These are phyloP conservation scores for Sarcophaga variegata DNA, from an alignment of 2,888 invertebrate species.

Conservation along the genomic window DNA sequence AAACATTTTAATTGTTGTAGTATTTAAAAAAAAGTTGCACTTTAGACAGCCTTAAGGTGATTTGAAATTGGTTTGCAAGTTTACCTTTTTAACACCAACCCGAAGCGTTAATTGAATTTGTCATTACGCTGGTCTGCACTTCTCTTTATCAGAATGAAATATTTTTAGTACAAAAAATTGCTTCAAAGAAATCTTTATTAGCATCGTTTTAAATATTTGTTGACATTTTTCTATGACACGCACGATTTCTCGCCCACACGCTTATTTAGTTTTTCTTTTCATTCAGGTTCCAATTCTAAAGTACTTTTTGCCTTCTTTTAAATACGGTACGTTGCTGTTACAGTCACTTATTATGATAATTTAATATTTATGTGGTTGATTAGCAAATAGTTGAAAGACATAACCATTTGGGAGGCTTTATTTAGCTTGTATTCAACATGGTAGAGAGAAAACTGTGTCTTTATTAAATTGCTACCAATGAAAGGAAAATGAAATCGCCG, in stretches of 20 bases:
- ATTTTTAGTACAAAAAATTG: background rate
- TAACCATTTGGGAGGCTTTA: no score
- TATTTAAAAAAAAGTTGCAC: conserved; percentile 2
- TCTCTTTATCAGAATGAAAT: background rate
- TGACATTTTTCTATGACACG: conserved; percentile 47
- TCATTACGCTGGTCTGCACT: background rate
- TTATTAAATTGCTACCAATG: no score
- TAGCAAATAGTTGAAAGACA: conserved; percentile 46
- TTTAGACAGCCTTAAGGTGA: background rate
- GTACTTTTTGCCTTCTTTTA: background rate
- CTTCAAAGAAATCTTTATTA: background rate
- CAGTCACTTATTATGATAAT: conserved; percentile 21
- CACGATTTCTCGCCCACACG: conserved; percentile 64
- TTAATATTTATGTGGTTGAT: conserved; percentile 57
- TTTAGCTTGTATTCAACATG: no score
- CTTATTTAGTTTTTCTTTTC: conserved; percentile 54
- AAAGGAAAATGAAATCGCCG: no score
- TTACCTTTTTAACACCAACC: background rate
- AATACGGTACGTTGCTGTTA: conserved; percentile 28
- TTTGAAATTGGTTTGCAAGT: background rate
- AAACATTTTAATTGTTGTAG: background rate
- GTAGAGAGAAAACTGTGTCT: no score
- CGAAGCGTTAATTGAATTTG: background rate
- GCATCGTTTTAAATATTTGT: background rate
- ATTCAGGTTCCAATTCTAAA: background rate